phyloP scores from a whole-genome alignment of 2,797 vertebrate species.

The Iguana delicatissima region DNA sequence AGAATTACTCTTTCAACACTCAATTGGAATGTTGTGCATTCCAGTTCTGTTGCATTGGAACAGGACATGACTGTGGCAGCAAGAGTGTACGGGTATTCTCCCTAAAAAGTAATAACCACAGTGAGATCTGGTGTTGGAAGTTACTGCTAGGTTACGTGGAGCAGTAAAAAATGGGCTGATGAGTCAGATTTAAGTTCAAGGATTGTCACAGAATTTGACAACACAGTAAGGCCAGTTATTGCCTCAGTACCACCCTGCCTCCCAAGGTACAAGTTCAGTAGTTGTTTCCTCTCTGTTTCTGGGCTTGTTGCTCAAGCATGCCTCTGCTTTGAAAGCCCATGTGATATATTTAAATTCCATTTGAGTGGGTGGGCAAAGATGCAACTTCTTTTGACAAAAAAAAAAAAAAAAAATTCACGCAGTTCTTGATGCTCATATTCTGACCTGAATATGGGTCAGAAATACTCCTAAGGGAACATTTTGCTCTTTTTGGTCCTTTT shows the following conservation, averaged over 20 bases:
- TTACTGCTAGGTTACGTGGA: not conserved
- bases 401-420: constrained; percentile 46
- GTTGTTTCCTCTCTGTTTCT: constrained; percentile 38
- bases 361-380: constrained; percentile 34
- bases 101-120: not conserved
- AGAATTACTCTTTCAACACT: not conserved
- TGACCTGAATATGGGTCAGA: constrained; percentile 62
- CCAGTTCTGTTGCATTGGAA: no score
- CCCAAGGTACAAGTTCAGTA: constrained; percentile 28
- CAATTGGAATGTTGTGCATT: not conserved
- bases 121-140: not conserved
- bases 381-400: constrained; percentile 51
- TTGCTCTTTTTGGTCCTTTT: constrained; percentile 50
- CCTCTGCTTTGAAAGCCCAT: constrained; percentile 43
- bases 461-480: constrained; percentile 59
- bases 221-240: not conserved
- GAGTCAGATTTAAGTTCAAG: not conserved
- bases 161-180: not conserved
- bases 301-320: not conserved
- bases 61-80: not conserved
- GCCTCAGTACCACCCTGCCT: constrained; percentile 19
- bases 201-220: not conserved
- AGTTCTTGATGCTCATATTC: constrained; percentile 50
- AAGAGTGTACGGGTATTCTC: not conserved
- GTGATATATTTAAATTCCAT: constrained; percentile 61